Percentiles rank a stretch among this genome's conserved stretches.
Evolutionary conservation across 2,888 invertebrate genomes (phyloP).

Genomic region (Drosophila incognita): DNA sequence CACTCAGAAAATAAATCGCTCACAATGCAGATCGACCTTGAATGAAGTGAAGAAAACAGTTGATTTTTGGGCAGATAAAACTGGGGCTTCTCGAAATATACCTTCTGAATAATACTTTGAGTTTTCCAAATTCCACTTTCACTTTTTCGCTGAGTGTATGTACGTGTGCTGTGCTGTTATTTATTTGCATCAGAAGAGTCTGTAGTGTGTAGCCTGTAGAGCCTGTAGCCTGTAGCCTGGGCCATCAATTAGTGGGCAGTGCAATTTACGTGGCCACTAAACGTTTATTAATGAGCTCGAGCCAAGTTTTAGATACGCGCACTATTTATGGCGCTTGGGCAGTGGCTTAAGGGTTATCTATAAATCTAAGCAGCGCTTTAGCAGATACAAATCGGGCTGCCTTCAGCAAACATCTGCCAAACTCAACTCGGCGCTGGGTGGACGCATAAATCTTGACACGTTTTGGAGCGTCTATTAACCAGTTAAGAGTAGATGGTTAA

Average conservation of each 20-base stretch:
- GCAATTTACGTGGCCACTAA: constrained; percentile 58
- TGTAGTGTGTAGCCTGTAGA: neutral
- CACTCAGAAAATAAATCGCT: neutral
- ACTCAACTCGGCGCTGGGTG: neutral
- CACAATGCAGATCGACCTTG: neutral
- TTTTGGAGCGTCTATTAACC: neutral
- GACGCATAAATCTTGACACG: neutral
- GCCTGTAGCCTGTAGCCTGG: neutral
- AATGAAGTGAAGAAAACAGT: too few species aligned
- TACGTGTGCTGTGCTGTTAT: constrained; percentile 34
- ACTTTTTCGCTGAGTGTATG: neutral
- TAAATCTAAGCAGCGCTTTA: constrained; percentile 64
- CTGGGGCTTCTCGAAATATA: neutral
- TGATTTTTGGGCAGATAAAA: too few species aligned
- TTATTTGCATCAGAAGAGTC: constrained; percentile 19
- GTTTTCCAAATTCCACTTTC: neutral
- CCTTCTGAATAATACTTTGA: neutral
- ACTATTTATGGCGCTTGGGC: constrained; percentile 43
- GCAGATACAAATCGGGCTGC: constrained; percentile 32
- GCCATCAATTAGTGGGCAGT: constrained; percentile 58
- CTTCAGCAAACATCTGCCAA: constrained; percentile 3
- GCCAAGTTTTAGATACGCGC: constrained; percentile 53
- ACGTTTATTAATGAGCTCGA: constrained; percentile 72
- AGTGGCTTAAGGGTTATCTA: constrained; percentile 48
- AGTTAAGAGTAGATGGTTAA: neutral